These are phyloP conservation scores for Lagocephalus sceleratus DNA, from an alignment of 2,797 vertebrate species.

Conservation along the genomic window DNA sequence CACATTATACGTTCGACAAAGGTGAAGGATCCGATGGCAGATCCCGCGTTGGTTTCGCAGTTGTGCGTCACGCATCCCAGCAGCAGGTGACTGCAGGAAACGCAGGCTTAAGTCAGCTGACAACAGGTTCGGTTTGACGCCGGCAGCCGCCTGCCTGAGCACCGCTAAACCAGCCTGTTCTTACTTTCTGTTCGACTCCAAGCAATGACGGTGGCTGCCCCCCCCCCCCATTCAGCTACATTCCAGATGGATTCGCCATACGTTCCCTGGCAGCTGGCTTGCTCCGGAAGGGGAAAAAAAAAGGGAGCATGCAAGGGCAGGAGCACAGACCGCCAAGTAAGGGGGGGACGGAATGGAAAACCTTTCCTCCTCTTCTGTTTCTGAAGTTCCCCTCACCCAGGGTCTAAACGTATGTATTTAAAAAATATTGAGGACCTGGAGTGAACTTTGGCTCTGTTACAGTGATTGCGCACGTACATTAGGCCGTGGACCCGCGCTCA, in stretches of 20 bases:
- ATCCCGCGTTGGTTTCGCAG: constrained; percentile 14
- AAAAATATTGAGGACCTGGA: constrained; percentile 26
- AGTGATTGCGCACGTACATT: constrained; percentile 33
- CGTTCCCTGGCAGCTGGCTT: constrained; percentile 74
- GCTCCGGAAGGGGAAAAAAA: constrained; percentile 51
- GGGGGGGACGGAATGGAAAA: constrained; percentile 65
- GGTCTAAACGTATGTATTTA: constrained; percentile 49
- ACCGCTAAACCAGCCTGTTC: not conserved
- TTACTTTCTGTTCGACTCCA: constrained; percentile 44
- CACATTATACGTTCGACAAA: constrained; percentile 11
- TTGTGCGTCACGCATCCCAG: constrained; percentile 10
- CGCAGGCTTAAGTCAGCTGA: constrained; percentile 23
- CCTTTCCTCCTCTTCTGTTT: constrained; percentile 66
- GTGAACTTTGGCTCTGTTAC: constrained; percentile 55
- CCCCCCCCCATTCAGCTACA: constrained; percentile 71
- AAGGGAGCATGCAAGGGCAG: constrained; percentile 60
- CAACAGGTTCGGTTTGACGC: constrained; percentile 38
- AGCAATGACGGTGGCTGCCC: constrained; percentile 47
- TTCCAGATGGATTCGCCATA: constrained; percentile 77
- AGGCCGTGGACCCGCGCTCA: not conserved
- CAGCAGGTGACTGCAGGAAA: constrained; percentile 30
- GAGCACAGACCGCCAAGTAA: constrained; percentile 35
- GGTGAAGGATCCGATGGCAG: not conserved
- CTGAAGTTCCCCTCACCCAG: constrained; percentile 45
- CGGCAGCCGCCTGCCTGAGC: constrained; percentile 9